Percentiles rank a stretch among this genome's conserved stretches.
Evolutionary conservation across 2,797 vertebrate species (phyloP).

Genomic region (Spinus olivaceus): DNA sequence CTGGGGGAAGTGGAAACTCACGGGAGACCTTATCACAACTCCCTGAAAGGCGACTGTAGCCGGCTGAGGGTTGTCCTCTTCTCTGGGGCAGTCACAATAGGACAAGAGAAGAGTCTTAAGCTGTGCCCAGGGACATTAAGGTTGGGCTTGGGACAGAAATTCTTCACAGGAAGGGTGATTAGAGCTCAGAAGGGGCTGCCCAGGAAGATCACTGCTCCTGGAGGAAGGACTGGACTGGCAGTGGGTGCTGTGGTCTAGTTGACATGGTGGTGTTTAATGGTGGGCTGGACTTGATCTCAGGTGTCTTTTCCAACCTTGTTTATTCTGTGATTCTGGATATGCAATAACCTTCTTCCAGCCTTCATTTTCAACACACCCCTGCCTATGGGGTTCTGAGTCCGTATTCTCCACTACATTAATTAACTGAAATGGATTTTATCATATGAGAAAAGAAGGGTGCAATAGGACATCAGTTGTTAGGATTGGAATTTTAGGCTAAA

Average conservation of each 20-base stretch:
- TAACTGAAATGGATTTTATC: slow-evolving; percentile 11
- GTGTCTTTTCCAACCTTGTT: neutral
- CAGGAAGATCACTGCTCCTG: too few species aligned
- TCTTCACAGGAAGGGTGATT: neutral
- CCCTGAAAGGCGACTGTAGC: neutral
- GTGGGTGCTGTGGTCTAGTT: neutral
- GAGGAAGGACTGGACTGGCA: neutral
- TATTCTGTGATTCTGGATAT: neutral
- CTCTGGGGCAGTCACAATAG: rapidly evolving
- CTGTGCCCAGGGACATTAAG: neutral
- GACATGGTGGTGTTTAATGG: neutral
- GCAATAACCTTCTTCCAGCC: neutral
- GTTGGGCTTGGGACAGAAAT: neutral
- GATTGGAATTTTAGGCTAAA: neutral
- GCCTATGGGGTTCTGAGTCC: too few species aligned
- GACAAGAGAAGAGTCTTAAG: neutral
- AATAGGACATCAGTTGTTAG: neutral
- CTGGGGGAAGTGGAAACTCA: neutral
- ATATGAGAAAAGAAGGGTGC: neutral
- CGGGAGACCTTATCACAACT: neutral
- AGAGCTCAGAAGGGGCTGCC: neutral
- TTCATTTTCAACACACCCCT: neutral
- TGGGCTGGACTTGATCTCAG: neutral
- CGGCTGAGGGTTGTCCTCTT: neutral
- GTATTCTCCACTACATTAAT: neutral